phyloP scores from a whole-genome alignment of 2,888 invertebrate species.

The Herminia tarsipennalis region DNA sequence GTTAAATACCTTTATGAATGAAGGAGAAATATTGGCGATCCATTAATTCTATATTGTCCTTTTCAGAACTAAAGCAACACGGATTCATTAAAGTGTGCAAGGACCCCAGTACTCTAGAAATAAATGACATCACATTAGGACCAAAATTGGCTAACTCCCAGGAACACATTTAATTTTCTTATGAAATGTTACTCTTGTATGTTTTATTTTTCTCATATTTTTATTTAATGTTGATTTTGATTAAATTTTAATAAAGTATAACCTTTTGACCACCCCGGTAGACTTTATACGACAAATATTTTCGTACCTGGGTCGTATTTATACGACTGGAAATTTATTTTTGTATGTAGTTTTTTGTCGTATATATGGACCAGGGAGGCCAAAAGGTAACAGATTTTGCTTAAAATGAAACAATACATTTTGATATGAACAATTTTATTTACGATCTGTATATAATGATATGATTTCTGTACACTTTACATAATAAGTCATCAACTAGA shows the following conservation, averaged over 20 bases:
- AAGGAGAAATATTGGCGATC: too few relatives aligned
- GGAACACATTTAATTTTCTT: slow-evolving; percentile 17
- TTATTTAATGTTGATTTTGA: slow-evolving; percentile 4
- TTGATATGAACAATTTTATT: slow-evolving; percentile 85
- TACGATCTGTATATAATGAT: slow-evolving; percentile 82
- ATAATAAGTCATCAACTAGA: slow-evolving; percentile 79
- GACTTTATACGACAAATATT: too few relatives aligned
- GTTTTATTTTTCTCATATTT: slow-evolving; percentile 5
- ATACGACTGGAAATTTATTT: slow-evolving; percentile 7
- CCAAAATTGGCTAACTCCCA: slow-evolving; percentile 43
- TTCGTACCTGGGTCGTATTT: too few relatives aligned
- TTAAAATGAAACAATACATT: slow-evolving; percentile 48
- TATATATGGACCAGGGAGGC: not conserved
- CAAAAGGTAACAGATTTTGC: not conserved
- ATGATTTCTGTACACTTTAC: slow-evolving; percentile 85
- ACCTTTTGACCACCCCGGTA: too few relatives aligned
- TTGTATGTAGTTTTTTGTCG: slow-evolving; percentile 8
- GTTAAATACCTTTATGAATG: too few relatives aligned
- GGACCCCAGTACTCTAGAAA: slow-evolving; percentile 59
- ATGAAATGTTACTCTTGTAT: not conserved
- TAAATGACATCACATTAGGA: slow-evolving; percentile 60
- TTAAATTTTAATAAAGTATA: not conserved
- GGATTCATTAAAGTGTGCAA: slow-evolving; percentile 63
- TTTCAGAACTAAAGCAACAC: slow-evolving; percentile 72
- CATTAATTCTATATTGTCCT: too few relatives aligned